A percentile compares a stretch with the other conserved stretches of the same genome.
These are phyloP conservation scores for Pseudanteris insignis DNA, from an alignment of 2,888 invertebrate genomes.

Conservation along the genomic window DNA sequence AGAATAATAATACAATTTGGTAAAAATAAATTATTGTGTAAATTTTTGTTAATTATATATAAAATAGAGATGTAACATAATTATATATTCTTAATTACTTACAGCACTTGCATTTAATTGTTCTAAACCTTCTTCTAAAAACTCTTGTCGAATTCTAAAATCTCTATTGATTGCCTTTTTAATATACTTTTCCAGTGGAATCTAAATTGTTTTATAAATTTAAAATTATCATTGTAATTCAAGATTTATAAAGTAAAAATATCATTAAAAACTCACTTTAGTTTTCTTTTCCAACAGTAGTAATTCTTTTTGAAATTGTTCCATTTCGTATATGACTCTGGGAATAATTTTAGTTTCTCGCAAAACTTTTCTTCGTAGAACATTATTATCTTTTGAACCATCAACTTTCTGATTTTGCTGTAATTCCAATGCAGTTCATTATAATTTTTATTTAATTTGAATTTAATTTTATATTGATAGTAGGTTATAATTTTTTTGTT, in stretches of 20 bases:
- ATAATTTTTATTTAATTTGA: too few species aligned
- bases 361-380: conserved; percentile 69
- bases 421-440: too few species aligned
- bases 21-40: neutral
- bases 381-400: conserved; percentile 63
- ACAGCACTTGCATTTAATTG: conserved; percentile 59
- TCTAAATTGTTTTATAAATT: too few species aligned
- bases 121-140: conserved; percentile 70
- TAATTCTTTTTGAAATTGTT: conserved; percentile 72
- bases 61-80: too few species aligned
- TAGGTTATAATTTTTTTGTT: too few species aligned
- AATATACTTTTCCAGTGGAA: conserved; percentile 51
- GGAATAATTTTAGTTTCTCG: conserved; percentile 74
- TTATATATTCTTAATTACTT: conserved; percentile 38
- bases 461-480: neutral
- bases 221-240: too few species aligned
- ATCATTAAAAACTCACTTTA: neutral
- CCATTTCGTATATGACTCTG: conserved; percentile 73
- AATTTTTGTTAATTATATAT: too few species aligned
- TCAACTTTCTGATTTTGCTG: conserved; percentile 54
- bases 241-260: too few species aligned
- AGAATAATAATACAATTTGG: too few species aligned
- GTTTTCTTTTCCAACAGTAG: conserved; percentile 70
- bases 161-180: conserved; percentile 74
- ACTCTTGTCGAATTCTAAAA: conserved; percentile 71